Base-by-base conservation (phyloP, 2,113 vertebrate species). In the Phalacrocorax aristotelis region DNA sequence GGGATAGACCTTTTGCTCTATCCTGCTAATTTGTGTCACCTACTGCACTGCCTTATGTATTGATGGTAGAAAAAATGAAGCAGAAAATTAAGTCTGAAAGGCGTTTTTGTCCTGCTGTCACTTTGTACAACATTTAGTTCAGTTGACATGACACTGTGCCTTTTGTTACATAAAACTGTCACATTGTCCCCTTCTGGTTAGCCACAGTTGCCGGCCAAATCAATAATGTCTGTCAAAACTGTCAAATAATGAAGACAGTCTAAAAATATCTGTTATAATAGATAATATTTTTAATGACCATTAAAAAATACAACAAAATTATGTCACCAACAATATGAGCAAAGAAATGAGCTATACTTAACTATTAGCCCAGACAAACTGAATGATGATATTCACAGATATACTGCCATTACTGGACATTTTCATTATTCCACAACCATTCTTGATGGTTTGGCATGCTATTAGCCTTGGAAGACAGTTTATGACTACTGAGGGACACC, bases 31-130 rank as follows among this genome's bases (percentile, higher is more conserved):
- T 98, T 98, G 97, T 98, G 98, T 98, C 98, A 98, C 98, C 98
- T 98, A 98, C 93, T 98, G 95, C 95, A 98, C 95, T 96, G 97
- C 96, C 97, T 97, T 98, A 96, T 97, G 91, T 98, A 98, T 98
- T 98, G 98, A 98, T 98, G 98, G 98, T 97, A 97, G 97, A 96
- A 98, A 98, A 98, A 98, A 98, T 97, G 98, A 98, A 98, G 98
- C 98, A 98, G 98, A 98, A 99, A 98, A 98, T 98, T 98, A 98
- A 98, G 97, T 98, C 97, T 98, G 98, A 98, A 98, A 98, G 98
- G 98, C 97, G 81, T 98, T 98, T 98, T 98, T 98, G 98, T 98
- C 97, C 97, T 97, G 97, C 98, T 98, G 98, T 98, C 98, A 98
- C 97, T 98, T 98, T 98, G 98, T 98, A 96, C 98, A 98, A 98